These are phyloP conservation scores for Drosophila nr. perissopoda DNA, from an alignment of 2,888 invertebrate genomes.

Conservation along the genomic window DNA sequence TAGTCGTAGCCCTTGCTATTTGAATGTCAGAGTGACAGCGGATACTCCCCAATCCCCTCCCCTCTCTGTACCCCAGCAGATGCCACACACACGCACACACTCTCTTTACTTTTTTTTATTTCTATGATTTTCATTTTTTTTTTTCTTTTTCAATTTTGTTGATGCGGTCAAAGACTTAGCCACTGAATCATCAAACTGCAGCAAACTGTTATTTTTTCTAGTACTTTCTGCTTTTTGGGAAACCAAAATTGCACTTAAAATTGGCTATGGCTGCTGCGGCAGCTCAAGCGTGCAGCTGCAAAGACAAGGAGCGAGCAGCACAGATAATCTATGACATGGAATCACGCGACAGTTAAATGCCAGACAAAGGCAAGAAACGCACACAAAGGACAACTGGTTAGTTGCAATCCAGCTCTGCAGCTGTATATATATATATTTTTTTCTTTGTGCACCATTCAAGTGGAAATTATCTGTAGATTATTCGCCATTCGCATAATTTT, in stretches of 20 bases:
- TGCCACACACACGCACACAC: slow-evolving; percentile 4
- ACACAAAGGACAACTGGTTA: slow-evolving; percentile 49
- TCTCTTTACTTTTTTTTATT: slow-evolving; percentile 5
- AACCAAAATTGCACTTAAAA: slow-evolving; percentile 78
- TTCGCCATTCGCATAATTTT: slow-evolving; percentile 61
- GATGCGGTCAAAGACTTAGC: slow-evolving; percentile 72
- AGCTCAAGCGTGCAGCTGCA: slow-evolving; percentile 14
- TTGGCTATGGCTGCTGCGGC: slow-evolving; percentile 49
- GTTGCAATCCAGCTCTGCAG: slow-evolving; percentile 41
- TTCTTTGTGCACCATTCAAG: slow-evolving; percentile 39
- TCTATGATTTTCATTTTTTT: not conserved
- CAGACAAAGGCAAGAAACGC: slow-evolving; percentile 65
- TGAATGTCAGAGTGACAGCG: slow-evolving; percentile 48
- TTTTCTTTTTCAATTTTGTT: slow-evolving; percentile 23
- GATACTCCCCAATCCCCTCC: not conserved
- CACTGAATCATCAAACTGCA: slow-evolving; percentile 69
- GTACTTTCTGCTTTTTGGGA: slow-evolving; percentile 15
- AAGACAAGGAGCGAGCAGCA: slow-evolving; percentile 11
- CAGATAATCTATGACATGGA: slow-evolving; percentile 74
- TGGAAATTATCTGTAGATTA: slow-evolving; percentile 67
- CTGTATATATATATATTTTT: not conserved
- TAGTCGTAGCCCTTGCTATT: slow-evolving; percentile 33
- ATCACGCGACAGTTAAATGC: slow-evolving; percentile 76
- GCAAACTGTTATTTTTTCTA: slow-evolving; percentile 1
- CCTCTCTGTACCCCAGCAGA: not conserved